A percentile compares a stretch with the other conserved stretches of the same genome.
Conservation (phyloP, 1,140 invertebrate genomes). For the Cepaea nemoralis region DNA sequence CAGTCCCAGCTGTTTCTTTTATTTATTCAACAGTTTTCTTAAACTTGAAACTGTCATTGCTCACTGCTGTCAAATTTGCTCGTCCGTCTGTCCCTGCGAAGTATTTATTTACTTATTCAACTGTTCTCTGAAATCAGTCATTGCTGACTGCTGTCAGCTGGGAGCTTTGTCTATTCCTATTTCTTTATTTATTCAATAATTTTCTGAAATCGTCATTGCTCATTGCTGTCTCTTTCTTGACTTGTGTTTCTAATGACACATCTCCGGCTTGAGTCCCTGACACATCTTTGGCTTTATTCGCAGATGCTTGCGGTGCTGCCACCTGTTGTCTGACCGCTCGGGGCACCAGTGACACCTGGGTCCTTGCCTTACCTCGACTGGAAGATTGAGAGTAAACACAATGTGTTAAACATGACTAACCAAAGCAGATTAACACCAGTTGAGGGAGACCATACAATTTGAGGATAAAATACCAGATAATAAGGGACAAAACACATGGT, state of each 20-base stretch:
- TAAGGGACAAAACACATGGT: not conserved
- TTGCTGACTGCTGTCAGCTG: slow-evolving; percentile 69
- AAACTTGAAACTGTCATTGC: no score
- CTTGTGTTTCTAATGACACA: not conserved
- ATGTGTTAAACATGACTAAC: not conserved
- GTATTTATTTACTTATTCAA: slow-evolving; percentile 59
- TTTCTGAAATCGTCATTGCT: slow-evolving; percentile 72
- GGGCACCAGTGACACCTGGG: slow-evolving; percentile 76
- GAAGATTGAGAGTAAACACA: slow-evolving; percentile 2
- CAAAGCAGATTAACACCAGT: not conserved
- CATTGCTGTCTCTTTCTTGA: slow-evolving; percentile 47
- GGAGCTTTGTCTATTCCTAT: no score
- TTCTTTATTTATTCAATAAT: slow-evolving; percentile 68
- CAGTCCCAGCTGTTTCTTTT: no score
- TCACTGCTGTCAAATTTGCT: no score
- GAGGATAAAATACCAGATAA: no score
- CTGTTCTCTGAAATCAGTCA: slow-evolving; percentile 72
- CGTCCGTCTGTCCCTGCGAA: no score
- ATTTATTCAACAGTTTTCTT: no score
- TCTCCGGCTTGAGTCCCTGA: no score
- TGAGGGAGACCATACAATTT: no score
- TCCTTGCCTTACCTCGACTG: slow-evolving; percentile 72
- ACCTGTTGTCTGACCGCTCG: slow-evolving; percentile 71
- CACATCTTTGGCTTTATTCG: not conserved
- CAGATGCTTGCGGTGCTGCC: slow-evolving; percentile 43